These are phyloP conservation scores for Anastrepha obliqua DNA, from an alignment of 1,140 invertebrate species.

Conservation along the genomic window DNA sequence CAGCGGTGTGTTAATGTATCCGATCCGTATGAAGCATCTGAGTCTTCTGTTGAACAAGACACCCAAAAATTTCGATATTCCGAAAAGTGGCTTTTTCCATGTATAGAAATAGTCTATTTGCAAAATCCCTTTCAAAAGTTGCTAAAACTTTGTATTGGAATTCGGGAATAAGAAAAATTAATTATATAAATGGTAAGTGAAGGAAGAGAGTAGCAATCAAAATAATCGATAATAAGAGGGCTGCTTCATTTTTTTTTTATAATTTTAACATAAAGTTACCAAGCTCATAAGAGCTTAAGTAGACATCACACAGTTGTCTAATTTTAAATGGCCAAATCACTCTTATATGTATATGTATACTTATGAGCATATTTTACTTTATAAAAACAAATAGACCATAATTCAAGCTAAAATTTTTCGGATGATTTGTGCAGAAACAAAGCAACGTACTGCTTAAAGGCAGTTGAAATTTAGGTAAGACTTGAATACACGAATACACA, in stretches of 20 bases:
- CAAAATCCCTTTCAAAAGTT: not conserved
- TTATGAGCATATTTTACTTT: too few species aligned
- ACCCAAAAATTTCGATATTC: slow-evolving; percentile 7
- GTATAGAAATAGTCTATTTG: not conserved
- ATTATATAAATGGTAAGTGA: slow-evolving; percentile 45
- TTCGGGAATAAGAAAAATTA: slow-evolving; percentile 40
- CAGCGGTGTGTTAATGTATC: slow-evolving; percentile 44
- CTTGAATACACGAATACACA: slow-evolving; percentile 23
- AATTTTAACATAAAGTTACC: not conserved
- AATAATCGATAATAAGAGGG: slow-evolving; percentile 42
- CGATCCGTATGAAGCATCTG: slow-evolving; percentile 33
- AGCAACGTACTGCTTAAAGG: too few species aligned
- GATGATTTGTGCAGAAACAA: too few species aligned
- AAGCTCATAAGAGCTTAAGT: too few species aligned
- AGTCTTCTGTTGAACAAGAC: slow-evolving; percentile 16
- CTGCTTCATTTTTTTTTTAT: not conserved
- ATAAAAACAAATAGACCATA: too few species aligned
- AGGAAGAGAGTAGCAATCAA: not conserved
- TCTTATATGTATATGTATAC: too few species aligned
- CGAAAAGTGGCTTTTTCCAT: not conserved
- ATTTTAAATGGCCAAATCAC: too few species aligned
- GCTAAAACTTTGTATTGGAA: not conserved
- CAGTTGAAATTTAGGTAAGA: not conserved
- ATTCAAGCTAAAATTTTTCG: too few species aligned
- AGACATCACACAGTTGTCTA: too few species aligned